Conservation (phyloP, 2,888 invertebrate species). For the Thelaira solivaga region DNA sequence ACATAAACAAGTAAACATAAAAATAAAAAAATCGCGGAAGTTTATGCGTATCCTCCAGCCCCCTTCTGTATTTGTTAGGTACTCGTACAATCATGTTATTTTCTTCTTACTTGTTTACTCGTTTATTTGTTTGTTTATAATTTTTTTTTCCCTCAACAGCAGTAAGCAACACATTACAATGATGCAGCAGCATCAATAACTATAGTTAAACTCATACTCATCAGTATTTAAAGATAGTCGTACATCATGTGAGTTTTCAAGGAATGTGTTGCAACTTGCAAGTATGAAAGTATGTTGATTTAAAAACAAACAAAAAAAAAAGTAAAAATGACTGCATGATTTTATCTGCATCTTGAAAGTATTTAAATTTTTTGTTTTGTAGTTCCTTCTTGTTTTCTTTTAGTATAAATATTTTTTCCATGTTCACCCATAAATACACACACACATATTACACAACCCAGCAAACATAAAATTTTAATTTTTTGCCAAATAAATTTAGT, state of each 20-base stretch:
- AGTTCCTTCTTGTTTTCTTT: slow-evolving; percentile 7
- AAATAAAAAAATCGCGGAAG: slow-evolving; percentile 43
- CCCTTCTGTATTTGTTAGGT: background rate
- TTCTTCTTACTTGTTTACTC: background rate
- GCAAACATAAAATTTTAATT: no score
- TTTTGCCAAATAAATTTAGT: no score
- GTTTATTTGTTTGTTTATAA: no score
- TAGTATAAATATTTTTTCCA: slow-evolving; percentile 31
- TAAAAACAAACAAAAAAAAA: background rate
- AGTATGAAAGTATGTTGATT: background rate
- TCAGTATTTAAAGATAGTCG: slow-evolving; percentile 3
- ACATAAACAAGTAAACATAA: slow-evolving; percentile 4
- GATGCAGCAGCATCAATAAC: slow-evolving; percentile 15
- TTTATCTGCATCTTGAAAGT: slow-evolving; percentile 41
- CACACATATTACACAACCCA: no score
- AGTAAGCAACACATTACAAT: slow-evolving; percentile 14
- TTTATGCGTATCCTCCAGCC: background rate
- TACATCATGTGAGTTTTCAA: slow-evolving; percentile 31
- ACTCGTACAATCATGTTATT: background rate
- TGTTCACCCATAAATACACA: background rate
- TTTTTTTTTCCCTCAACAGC: no score
- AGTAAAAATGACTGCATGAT: slow-evolving; percentile 15
- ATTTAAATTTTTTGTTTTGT: slow-evolving; percentile 14
- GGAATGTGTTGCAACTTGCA: slow-evolving; percentile 20
- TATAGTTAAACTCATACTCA: background rate